Conservation (phyloP, 2,113 vertebrate species). For the Porphyrio hochstetteri region DNA sequence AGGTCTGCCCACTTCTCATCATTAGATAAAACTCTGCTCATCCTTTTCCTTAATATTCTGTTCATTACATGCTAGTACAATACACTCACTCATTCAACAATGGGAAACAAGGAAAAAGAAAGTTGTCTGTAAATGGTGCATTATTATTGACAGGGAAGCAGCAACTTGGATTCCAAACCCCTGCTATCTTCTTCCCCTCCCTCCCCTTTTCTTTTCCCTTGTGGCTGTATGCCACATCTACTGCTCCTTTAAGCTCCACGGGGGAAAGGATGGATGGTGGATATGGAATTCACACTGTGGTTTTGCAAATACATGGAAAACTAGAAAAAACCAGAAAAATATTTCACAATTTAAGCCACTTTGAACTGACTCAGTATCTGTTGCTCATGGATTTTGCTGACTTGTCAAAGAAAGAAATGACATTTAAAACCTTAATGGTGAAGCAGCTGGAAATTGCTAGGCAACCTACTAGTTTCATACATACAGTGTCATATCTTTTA, state of each 20-base stretch:
- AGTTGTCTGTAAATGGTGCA: neutral
- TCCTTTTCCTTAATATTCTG: neutral
- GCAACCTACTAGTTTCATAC: neutral
- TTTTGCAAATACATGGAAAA: neutral
- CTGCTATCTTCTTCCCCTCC: neutral
- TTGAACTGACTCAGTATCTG: neutral
- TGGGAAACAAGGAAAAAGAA: neutral
- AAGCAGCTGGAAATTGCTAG: constrained; percentile 27
- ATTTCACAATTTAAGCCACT: neutral
- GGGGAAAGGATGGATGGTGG: neutral
- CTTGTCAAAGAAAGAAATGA: neutral
- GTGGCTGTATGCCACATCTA: neutral
- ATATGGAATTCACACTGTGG: neutral
- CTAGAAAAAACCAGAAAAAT: neutral
- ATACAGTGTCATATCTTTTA: neutral
- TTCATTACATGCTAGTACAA: neutral
- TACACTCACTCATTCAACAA: neutral
- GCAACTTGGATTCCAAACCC: neutral
- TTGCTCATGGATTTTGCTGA: neutral
- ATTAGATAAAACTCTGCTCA: neutral
- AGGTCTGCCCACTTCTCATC: neutral
- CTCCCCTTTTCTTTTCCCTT: neutral
- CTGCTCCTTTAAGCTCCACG: neutral
- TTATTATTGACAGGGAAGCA: neutral
- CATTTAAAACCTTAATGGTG: neutral